Percentiles rank a stretch among this genome's conserved stretches.
Conservation (phyloP, 2,113 vertebrate genomes). For the Rousettus leschenaultii region DNA sequence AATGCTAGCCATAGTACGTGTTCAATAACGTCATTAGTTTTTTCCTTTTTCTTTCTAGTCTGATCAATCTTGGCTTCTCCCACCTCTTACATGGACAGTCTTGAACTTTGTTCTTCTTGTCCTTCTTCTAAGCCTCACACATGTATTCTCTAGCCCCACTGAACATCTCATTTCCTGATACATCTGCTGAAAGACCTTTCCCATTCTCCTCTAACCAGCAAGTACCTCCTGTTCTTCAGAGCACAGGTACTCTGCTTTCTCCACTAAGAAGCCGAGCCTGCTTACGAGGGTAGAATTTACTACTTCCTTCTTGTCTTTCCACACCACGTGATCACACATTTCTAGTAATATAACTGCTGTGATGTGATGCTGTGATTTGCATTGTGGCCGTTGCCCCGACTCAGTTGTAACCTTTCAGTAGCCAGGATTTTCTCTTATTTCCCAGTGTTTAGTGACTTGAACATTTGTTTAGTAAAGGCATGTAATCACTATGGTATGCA, state of each 20-base stretch:
- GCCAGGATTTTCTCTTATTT: background rate
- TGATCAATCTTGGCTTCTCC: background rate
- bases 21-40: background rate
- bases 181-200: background rate
- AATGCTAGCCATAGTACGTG: background rate
- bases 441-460: background rate
- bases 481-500: background rate
- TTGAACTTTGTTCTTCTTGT: background rate
- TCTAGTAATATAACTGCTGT: background rate
- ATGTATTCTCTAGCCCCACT: background rate
- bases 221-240: background rate
- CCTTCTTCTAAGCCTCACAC: background rate
- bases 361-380: background rate
- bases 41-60: background rate
- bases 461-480: background rate
- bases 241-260: background rate
- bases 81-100: background rate
- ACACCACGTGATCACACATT: background rate
- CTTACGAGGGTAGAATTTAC: background rate
- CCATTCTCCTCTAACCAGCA: background rate
- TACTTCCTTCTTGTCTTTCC: background rate
- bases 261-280: background rate
- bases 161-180: background rate
- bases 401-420: background rate
- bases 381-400: background rate